These are phyloP conservation scores for Dryobota labecula DNA, from an alignment of 2,888 invertebrate species.

Conservation along the genomic window DNA sequence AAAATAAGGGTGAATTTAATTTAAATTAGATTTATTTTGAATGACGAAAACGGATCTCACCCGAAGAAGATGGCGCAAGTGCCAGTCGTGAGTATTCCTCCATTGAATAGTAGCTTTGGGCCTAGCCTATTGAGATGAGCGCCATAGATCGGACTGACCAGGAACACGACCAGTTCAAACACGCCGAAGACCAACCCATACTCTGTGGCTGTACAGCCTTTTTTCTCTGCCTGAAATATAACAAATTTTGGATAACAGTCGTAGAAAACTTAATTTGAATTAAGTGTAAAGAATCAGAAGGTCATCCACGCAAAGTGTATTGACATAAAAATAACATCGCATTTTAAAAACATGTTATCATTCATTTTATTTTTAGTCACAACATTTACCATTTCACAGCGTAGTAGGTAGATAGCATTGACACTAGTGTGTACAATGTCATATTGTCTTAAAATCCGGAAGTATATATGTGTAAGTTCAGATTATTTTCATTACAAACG, in stretches of 20 bases:
- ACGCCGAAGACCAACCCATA: constrained; percentile 97
- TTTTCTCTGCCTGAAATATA: constrained; percentile 93
- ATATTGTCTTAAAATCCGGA: too few relatives aligned
- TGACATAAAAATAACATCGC: too few relatives aligned
- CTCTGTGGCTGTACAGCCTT: constrained; percentile 95
- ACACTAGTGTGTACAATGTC: too few relatives aligned
- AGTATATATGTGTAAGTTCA: too few relatives aligned
- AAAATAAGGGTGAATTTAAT: too few relatives aligned
- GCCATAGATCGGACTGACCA: constrained; percentile 95
- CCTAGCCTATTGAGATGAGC: constrained; percentile 94
- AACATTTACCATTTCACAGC: too few relatives aligned
- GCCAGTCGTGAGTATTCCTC: constrained; percentile 95
- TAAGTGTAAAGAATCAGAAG: too few relatives aligned
- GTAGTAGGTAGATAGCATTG: too few relatives aligned
- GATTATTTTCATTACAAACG: too few relatives aligned
- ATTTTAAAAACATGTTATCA: too few relatives aligned
- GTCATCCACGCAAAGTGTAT: too few relatives aligned
- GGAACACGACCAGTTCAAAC: constrained; percentile 95
- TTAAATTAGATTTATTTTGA: background rate
- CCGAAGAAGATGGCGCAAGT: constrained; percentile 96
- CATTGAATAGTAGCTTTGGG: constrained; percentile 95
- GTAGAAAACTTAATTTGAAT: background rate
- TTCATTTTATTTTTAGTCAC: too few relatives aligned
- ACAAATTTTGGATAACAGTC: background rate
- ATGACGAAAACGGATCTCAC: constrained; percentile 80